These are phyloP conservation scores for Pelochelys cantorii DNA, from an alignment of 2,797 vertebrate genomes.

Conservation along the genomic window DNA sequence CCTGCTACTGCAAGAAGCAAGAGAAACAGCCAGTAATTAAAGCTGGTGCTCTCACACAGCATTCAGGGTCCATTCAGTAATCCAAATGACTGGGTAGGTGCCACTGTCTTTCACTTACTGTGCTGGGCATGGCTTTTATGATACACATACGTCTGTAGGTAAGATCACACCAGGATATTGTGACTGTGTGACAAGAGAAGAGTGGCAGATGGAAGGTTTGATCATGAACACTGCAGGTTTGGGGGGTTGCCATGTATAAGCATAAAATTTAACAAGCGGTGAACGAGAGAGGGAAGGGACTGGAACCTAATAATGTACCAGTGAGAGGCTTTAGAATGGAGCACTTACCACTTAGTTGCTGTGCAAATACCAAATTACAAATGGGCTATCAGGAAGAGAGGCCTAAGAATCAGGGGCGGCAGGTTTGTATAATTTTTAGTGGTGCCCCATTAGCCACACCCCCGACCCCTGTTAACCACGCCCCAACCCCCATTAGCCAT, in stretches of 20 bases:
- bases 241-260: not conserved
- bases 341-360: not conserved
- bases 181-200: not conserved
- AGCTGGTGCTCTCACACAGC: not conserved
- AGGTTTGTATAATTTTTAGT: too few relatives aligned
- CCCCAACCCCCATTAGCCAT: too few relatives aligned
- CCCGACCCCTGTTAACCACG: too few relatives aligned
- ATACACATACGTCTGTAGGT: not conserved
- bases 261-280: not conserved
- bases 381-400: not conserved
- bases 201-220: fast-evolving
- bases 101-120: not conserved
- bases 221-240: not conserved
- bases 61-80: not conserved
- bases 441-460: too few relatives aligned
- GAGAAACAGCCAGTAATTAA: not conserved
- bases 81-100: not conserved
- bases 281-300: not conserved
- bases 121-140: not conserved
- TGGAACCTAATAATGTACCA: not conserved
- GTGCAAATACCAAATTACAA: not conserved
- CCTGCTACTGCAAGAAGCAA: not conserved
- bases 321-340: fast-evolving
- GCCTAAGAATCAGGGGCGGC: not conserved
- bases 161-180: not conserved